Conservation (phyloP, 2,888 invertebrate species). For the Agrochola macilenta region DNA sequence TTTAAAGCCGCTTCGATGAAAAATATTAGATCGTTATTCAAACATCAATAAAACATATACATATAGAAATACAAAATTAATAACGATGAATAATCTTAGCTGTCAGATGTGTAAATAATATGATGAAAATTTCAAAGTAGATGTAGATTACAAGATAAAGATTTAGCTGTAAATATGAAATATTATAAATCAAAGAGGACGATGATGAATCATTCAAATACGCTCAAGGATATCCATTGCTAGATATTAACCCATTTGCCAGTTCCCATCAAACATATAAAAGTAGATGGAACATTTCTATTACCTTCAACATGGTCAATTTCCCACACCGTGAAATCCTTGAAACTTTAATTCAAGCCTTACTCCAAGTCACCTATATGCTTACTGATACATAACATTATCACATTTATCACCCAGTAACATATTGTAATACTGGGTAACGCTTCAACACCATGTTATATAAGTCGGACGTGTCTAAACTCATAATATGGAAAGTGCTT, state of each 20-base stretch:
- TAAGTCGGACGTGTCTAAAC: conserved; percentile 53
- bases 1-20: background rate
- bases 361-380: conserved; percentile 2
- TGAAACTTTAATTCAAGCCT: conserved; percentile 4
- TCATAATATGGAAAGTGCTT: conserved; percentile 57
- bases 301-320: conserved; percentile 2
- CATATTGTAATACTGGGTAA: conserved; percentile 57
- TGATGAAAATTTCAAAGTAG: conserved; percentile 12
- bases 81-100: conserved; percentile 11
- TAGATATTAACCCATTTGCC: background rate
- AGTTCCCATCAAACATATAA: conserved; percentile 20
- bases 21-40: background rate
- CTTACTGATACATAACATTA: conserved; percentile 32
- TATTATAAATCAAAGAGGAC: conserved; percentile 12
- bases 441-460: conserved; percentile 35
- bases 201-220: background rate
- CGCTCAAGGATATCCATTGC: background rate
- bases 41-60: background rate
- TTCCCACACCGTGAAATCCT: conserved; percentile 37
- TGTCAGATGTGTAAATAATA: conserved; percentile 18
- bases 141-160: conserved; percentile 8
- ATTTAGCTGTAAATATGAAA: conserved; percentile 14
- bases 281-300: conserved; percentile 5
- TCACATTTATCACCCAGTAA: conserved; percentile 47
- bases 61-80: background rate